Evolutionary conservation across 2,797 vertebrate genomes (phyloP), one percentile per base, ranked within the genome.

Genomic region (Trematomus bernacchii): DNA sequence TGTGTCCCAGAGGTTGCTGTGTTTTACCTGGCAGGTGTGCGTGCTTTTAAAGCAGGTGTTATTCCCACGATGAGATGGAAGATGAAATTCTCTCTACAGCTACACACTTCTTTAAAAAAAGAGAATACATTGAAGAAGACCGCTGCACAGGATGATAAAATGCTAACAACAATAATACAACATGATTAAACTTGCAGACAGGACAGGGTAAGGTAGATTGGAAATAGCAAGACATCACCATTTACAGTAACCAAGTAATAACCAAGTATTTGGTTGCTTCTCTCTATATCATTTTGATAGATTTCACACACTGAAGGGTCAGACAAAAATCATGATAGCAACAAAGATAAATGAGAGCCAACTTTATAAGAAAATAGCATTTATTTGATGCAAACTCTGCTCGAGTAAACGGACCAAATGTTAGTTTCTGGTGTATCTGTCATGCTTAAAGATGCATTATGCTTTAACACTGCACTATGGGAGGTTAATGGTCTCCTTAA

Each of bases 351-450:
- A 30, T 1, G 6, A 15, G 40, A 80, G 57, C 42, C 33, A 60
- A 11, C 3, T 18, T 7, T 85, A 55, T 84, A 90, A 67, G 50
- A 93, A 92, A 91, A 91, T 89, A 93, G 69, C 65, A 87, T 93
- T 92, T 92, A 92, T 93, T 92, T 80, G 16, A 85, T 73, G 71
- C 50, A 66, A 83, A 87, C 59, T 67, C 72, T 66, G 67, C 66
- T 69, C 15, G 6, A 46, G 64, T 64, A 66, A 88, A 66, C 40
- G 47, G 59, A 76, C 18, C 63, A 85, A 72, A 66, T 68, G 48
- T 67, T 43, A 5, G 57, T 61, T 44, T 60, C 51, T 16, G 19
- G n/a, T 59, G 18, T 46, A 73, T 73, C 23, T 0, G n/a, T 82
- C 71, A 66, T 73, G 67, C 62, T 72, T 53, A 52, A 71, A 64